Base-by-base conservation (phyloP, 2,113 vertebrate species). In the Thunnus thynnus region DNA sequence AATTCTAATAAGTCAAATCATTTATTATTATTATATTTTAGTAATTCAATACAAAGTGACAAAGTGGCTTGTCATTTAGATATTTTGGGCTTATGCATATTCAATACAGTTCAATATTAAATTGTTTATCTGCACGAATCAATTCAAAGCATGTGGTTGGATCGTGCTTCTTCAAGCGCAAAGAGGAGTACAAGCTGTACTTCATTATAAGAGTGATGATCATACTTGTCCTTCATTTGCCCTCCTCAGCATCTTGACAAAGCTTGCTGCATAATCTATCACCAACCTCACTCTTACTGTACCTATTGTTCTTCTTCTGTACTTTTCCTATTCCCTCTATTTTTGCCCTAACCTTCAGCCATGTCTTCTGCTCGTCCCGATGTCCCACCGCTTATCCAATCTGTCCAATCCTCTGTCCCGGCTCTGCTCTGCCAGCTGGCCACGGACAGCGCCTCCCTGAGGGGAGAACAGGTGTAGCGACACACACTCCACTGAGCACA, bases 381-480 rank as follows among this genome's bases (percentile, higher is more conserved):
- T 74, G 64, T 91, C 93, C 93, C 82, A 80, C 91, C 58, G 93
- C 76, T 87, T 80, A 64, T 50, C 88, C 94, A 93, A 94, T 94
- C 94, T 94, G 94, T 94, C 91, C 88, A 27, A 50, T 81, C 73
- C 88, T 81, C 85, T 82, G 87, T 87, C 84, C 92, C 47, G 13
- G 52, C 65, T 54, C 68, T 11, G 57, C 72, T 80, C 46, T 91
- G 94, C 93, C 94, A 94, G 91, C 92, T 95, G 94, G 94, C 93
- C 74, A 13, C 0, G 41, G 63, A 83, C 83, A 89, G 89, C 84
- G 90, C 89, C 90, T 91, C 93, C 94, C 92, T 13, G 87, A 91
- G 87, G 89, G 80, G 88, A 88, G 84, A 68, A 92, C 94, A 95
- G 94, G 94, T 94, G 94, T 92, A 90, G 83, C 78, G 68, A 71